Percentiles rank a stretch among this genome's conserved stretches.
phyloP scores from a whole-genome alignment of 1,140 invertebrate species.

The Sycophila sp. region DNA sequence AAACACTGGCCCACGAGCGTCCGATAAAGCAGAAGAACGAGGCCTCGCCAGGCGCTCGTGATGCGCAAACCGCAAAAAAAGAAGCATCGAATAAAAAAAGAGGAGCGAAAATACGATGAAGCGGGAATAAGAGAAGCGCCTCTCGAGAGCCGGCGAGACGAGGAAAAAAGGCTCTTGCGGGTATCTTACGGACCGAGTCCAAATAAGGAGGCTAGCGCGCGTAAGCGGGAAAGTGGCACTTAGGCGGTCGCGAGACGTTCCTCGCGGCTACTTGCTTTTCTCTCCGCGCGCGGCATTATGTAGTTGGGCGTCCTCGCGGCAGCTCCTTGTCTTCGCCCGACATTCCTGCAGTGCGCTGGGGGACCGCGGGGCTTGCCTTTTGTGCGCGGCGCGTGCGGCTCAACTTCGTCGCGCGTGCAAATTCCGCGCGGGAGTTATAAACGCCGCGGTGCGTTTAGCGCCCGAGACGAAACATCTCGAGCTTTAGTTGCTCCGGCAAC shows the following conservation, averaged over 20 bases:
- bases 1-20: too few species aligned
- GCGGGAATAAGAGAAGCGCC: too few species aligned
- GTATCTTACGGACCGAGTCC: neutral
- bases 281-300: neutral
- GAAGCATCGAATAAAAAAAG: neutral
- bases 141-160: neutral
- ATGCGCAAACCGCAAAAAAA: constrained; percentile 11
- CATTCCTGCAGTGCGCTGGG: too few species aligned
- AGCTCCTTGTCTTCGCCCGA: neutral
- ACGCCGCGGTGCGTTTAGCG: too few species aligned
- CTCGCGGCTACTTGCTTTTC: constrained; percentile 28
- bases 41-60: neutral
- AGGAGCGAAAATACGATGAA: too few species aligned
- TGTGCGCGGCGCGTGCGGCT: too few species aligned
- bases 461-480: too few species aligned
- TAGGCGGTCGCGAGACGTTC: constrained; percentile 12
- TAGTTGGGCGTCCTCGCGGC: neutral
- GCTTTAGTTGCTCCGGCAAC: too few species aligned
- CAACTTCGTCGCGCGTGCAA: too few species aligned
- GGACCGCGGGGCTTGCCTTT: too few species aligned
- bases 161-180: neutral
- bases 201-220: constrained; percentile 23
- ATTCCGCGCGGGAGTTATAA: too few species aligned
- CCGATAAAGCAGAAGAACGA: too few species aligned
- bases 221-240: constrained; percentile 28